Evolutionary conservation across 1,140 invertebrate genomes (phyloP).

Genomic region (Drosophila lowei): DNA sequence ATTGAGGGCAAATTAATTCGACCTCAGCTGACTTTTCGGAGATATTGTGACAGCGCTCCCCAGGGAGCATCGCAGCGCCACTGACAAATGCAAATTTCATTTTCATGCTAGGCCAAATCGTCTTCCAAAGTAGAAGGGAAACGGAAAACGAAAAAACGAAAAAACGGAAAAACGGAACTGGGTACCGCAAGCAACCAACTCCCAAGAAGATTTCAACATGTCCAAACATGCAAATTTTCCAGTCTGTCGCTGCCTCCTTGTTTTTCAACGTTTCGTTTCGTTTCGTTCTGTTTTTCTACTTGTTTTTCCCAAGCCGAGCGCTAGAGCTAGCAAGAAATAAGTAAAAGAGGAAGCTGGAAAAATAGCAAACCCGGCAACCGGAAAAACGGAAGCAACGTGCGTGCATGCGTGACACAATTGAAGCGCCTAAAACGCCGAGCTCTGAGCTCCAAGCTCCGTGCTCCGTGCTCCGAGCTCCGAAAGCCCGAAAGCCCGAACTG

Average conservation of each 20-base stretch:
- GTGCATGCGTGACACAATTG: slow-evolving; percentile 81
- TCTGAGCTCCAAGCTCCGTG: neutral
- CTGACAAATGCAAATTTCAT: slow-evolving; percentile 75
- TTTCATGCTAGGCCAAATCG: slow-evolving; percentile 55
- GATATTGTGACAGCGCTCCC: slow-evolving; percentile 3
- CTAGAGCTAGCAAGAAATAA: slow-evolving; percentile 22
- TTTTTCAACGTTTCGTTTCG: neutral
- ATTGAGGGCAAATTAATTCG: slow-evolving; percentile 35
- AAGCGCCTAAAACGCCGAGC: slow-evolving; percentile 67
- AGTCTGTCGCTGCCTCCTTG: slow-evolving; percentile 73
- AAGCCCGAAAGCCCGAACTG: slow-evolving; percentile 27
- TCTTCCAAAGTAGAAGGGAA: slow-evolving; percentile 20
- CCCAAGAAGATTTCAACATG: slow-evolving; percentile 78
- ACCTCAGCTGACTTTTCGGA: neutral
- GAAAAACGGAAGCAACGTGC: slow-evolving; percentile 80
- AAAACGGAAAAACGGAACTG: slow-evolving; percentile 27
- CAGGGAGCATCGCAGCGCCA: slow-evolving; percentile 39
- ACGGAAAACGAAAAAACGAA: neutral
- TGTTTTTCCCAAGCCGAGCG: slow-evolving; percentile 52
- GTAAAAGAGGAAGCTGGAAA: slow-evolving; percentile 54
- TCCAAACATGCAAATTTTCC: slow-evolving; percentile 82
- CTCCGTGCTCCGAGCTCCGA: neutral
- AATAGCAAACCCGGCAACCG: slow-evolving; percentile 78
- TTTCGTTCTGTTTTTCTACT: slow-evolving; percentile 23
- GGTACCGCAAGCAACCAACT: slow-evolving; percentile 57